These are phyloP conservation scores for Nomada goodeniana DNA, from an alignment of 2,888 invertebrate species.

Conservation along the genomic window DNA sequence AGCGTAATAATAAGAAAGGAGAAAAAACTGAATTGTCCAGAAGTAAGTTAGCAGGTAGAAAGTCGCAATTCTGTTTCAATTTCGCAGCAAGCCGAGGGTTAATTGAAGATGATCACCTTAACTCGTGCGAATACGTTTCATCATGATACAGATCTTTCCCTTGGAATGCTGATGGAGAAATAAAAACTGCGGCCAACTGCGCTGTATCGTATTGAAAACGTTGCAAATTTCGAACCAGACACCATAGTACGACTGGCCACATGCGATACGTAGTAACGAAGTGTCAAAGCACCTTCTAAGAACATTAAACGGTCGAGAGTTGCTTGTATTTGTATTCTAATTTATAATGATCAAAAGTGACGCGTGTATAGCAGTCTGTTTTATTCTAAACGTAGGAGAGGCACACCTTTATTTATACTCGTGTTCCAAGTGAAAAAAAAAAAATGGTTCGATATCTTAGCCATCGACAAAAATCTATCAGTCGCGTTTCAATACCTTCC, in stretches of 20 bases:
- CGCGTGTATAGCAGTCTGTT: slow-evolving; percentile 8
- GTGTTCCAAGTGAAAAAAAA: slow-evolving; percentile 8
- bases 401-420: slow-evolving; percentile 4
- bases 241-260: neutral
- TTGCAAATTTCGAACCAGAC: slow-evolving; percentile 20
- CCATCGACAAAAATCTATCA: no score
- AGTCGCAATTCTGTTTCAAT: slow-evolving; percentile 18
- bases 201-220: slow-evolving; percentile 14
- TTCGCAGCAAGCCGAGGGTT: slow-evolving; percentile 30
- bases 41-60: slow-evolving; percentile 6
- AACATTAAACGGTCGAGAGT: slow-evolving; percentile 47
- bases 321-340: slow-evolving; percentile 45
- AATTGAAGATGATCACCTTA: slow-evolving; percentile 41
- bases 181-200: slow-evolving; percentile 5
- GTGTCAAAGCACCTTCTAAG: slow-evolving; percentile 48
- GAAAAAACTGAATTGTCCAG: neutral
- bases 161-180: neutral
- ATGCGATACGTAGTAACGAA: slow-evolving; percentile 13
- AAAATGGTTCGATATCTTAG: no score
- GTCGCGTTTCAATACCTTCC: no score
- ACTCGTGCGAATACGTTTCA: slow-evolving; percentile 43
- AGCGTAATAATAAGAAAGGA: neutral
- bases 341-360: slow-evolving; percentile 39
- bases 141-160: slow-evolving; percentile 28
- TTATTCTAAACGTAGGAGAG: slow-evolving; percentile 29